These are phyloP conservation scores for Pitta sordida DNA, from an alignment of 2,113 vertebrate genomes.

Conservation along the genomic window DNA sequence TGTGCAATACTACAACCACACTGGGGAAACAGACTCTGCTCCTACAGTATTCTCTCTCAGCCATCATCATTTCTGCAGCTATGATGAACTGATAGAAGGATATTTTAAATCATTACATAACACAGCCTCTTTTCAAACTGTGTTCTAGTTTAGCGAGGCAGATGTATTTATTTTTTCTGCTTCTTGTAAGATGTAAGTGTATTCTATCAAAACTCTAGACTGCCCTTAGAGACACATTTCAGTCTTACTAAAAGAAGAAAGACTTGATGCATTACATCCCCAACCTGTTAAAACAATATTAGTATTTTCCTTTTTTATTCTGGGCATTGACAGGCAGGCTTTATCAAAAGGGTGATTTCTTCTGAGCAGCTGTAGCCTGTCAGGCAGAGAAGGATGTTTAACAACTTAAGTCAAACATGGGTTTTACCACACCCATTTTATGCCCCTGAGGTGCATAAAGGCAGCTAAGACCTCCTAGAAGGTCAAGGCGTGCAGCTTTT, in stretches of 20 bases:
- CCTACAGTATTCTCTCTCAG: neutral
- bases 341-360: neutral
- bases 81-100: neutral
- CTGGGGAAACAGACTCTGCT: neutral
- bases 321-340: neutral
- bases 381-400: neutral
- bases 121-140: neutral
- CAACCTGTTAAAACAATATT: neutral
- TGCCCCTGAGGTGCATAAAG: neutral
- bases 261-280: neutral
- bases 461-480: neutral
- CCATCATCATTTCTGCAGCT: neutral
- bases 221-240: neutral
- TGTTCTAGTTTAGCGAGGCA: neutral
- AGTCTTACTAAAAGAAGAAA: neutral
- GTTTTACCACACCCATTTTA: neutral
- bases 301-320: neutral
- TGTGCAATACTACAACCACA: neutral
- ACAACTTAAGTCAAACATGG: neutral
- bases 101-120: neutral
- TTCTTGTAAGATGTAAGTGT: neutral
- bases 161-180: neutral
- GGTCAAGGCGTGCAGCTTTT: neutral
- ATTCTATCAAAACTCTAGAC: neutral
- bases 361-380: neutral